Base-by-base conservation (phyloP, 1,140 invertebrate species). In the Trigoniulus corallinus region DNA sequence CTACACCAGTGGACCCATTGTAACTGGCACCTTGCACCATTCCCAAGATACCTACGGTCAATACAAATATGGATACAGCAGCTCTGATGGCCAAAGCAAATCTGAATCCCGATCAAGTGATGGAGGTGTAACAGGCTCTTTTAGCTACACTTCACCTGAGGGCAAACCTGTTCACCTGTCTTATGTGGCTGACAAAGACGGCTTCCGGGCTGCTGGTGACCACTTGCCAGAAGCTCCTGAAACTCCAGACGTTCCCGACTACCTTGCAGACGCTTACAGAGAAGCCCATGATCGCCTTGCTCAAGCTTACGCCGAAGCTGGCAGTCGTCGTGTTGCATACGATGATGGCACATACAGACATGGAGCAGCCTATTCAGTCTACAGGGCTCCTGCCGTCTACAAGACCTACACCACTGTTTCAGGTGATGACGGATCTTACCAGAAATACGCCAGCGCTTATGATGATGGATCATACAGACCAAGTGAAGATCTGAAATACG, bases 151-250 rank as follows among this genome's bases (percentile, higher is more conserved):
- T n/a, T 20, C 3, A 18, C 49, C 39, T 18, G 26, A 23, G 7
- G 49, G 49, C 4, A 3, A 50, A 13, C 10, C 34, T 4, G 4
- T 10, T 7, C 4, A 43, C 4, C 10, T 51, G 7, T 34, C 15
- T 10, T 51, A 51, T 41, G 27, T 27, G 4, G 49, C 49, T 51
- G 49, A 51, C 25, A 27, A 51, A 51, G 23, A 27, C 22, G 49
- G 49, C 12, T 51, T 51, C 25, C 39, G 20, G 18, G 40, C 49
- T 12, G 22, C 13, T 4, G 48, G 48, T 4, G 48, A 48, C 42
- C 42, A 44, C 4, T 24, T 44, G 18, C 42, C 42, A 12, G 18
- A 39, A 18, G 12, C 37, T 18, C 37, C 37, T 39, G 37, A 39
- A 39, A 12, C 12, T 13, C 37, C 37, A 39, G n/a, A n/a, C n/a